A percentile compares a stretch with the other conserved stretches of the same genome.
Evolutionary conservation across 2,113 vertebrate genomes (phyloP).

Genomic region (Urocynchramus pylzowi): DNA sequence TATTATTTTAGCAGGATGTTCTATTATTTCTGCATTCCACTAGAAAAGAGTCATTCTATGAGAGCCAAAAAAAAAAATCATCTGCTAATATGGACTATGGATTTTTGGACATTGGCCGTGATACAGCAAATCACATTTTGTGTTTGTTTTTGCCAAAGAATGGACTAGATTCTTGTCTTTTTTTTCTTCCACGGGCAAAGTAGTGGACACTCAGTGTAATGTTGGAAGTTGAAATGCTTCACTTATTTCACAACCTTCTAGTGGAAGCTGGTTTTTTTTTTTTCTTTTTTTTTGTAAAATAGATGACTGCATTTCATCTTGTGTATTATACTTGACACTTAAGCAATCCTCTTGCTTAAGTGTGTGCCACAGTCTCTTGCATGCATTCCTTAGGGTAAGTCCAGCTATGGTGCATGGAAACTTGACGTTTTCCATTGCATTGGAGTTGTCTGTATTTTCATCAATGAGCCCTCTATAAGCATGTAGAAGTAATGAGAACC

Average conservation of each 20-base stretch:
- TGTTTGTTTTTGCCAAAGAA: slow-evolving; percentile 18
- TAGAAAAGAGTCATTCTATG: neutral
- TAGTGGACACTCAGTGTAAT: neutral
- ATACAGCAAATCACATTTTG: slow-evolving; percentile 9
- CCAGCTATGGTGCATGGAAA: neutral
- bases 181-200: neutral
- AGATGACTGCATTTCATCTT: neutral
- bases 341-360: neutral
- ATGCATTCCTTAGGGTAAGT: neutral
- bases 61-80: neutral
- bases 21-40: neutral
- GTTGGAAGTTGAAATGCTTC: neutral
- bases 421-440: neutral
- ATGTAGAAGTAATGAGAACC: neutral
- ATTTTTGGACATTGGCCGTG: slow-evolving; percentile 43
- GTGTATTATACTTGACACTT: neutral
- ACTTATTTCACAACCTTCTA: neutral
- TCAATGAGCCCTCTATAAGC: neutral
- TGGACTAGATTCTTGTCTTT: neutral
- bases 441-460: neutral
- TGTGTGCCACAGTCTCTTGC: neutral
- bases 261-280: neutral
- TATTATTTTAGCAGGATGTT: slow-evolving; percentile 32
- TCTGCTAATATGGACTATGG: slow-evolving; percentile 28
- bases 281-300: neutral